A percentile compares a stretch with the other conserved stretches of the same genome.
Conservation (phyloP, 2,113 vertebrate genomes). For the Sminthopsis crassicaudata region DNA sequence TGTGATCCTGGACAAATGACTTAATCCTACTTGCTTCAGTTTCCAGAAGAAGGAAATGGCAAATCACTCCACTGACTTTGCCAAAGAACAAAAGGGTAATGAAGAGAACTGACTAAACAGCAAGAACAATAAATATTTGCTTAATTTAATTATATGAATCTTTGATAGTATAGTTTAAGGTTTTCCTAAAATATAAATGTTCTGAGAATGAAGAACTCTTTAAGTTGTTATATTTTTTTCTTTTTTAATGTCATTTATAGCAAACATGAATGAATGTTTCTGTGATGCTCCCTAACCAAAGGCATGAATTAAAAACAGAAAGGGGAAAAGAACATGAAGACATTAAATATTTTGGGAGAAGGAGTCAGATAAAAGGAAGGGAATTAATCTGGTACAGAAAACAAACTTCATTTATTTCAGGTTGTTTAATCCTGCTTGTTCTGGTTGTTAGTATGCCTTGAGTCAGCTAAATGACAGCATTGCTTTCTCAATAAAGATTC, state of each 20-base stretch:
- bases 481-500: neutral
- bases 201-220: neutral
- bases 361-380: neutral
- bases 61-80: no score
- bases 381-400: neutral
- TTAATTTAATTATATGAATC: neutral
- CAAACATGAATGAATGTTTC: neutral
- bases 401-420: neutral
- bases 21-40: no score
- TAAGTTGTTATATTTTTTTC: neutral
- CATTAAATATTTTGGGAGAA: neutral
- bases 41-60: no score
- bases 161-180: neutral
- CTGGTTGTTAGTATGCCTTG: neutral
- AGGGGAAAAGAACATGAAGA: neutral
- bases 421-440: neutral
- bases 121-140: no score
- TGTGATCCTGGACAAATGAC: no score
- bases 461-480: neutral
- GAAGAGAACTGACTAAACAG: no score
- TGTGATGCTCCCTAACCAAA: neutral
- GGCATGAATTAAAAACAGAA: neutral
- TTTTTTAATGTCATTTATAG: neutral
- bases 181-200: neutral
- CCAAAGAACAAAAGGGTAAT: no score